Base-by-base conservation (phyloP, 2,113 vertebrate species). In the Tamias sibiricus region DNA sequence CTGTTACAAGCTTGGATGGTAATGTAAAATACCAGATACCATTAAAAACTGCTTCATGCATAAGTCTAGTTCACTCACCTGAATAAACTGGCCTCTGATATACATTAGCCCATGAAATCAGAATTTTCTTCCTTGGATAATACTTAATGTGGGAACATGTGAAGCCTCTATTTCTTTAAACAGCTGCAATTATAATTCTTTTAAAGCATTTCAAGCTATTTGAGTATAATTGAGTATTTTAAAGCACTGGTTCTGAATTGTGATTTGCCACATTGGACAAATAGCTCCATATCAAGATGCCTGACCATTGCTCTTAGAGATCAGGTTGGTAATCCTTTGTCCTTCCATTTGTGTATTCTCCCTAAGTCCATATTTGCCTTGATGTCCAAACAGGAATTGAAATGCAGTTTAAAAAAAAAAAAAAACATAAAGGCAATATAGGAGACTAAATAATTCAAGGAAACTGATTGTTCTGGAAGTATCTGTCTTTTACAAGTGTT, bases 401-500 rank as follows among this genome's bases (percentile, higher is more conserved):
- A 96, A 93, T 35, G 69, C 59, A 72, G 22, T 89, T 75, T 0
- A 2, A 74, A 90, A 96, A 94, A 94, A 42, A 89, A 83, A 96
- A 94, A 93, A 37, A 91, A 86, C 59, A 54, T 13, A 37, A 84
- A 94, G 19, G 14, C 91, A 91, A 80, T 44, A 44, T 35, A 52
- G 54, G 82, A 96, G 54, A 66, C 47, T 40, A 69, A 97, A 89
- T 68, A 93, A 96, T 91, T 82, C 71, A 76, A 94, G 95, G 89
- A 96, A 98, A 88, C 40, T 8, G 68, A 83, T 85, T 62, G 35
- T 88, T 93, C 77, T 84, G 54, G 32, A 37, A 66, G 52, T 84
- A 64, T 94, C 93, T 97, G 81, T 75, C 83, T 93, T 91, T 94
- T 79, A 54, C 52, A 89, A 96, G 86, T 42, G 44, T 91, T 96